Base-by-base conservation (phyloP, 2,113 vertebrate genomes). In the Hystrix brachyura region DNA sequence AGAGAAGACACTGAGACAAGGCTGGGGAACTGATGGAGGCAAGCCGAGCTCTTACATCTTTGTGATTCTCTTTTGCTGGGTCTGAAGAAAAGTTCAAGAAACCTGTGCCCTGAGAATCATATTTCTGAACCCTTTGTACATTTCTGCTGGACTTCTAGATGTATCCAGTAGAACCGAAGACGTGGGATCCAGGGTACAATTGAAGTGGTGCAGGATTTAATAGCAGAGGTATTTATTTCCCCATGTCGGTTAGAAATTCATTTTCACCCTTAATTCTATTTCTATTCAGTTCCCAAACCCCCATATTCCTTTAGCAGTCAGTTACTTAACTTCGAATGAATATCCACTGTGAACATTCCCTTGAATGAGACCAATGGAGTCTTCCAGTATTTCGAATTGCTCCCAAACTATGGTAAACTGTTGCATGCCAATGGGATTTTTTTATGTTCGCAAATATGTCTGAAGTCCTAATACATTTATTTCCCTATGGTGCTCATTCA, bases 381-480 rank as follows among this genome's bases (percentile, higher is more conserved):
- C 89, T 92, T 55, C 80, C 27, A 62, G 27, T 23, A 18, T 69
- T 83, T 80, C 10, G 0, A 46, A 8, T 72, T 93, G 34, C n/a
- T 53, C 19, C 1, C 53, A 65, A 43, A 67, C 19, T 81, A 1
- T 3, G 23, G 69, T 19, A 32, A 48, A 43, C 12, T 51, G 13
- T 79, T 48, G 76, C 48, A 67, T 55, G 48, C 48, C 91, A 72
- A 32, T 38, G 60, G 65, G 59, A 21, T 81, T 80, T 90, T 90
- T 97, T 92, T 12, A 53, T 5, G 0, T 76, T 71, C 55, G 67
- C 94, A 79, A 91, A 46, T 27, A 83, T n/a, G 11, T 82, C 71
- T 84, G 25, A 91, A 84, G 53, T 69, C 1, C 59, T 90, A 83
- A 65, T 5, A 34, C 11, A 10, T n/a, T 5, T 72, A 11, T 93